Conservation (phyloP, 2,888 invertebrate species). For the Lacanobia wlatinum region DNA sequence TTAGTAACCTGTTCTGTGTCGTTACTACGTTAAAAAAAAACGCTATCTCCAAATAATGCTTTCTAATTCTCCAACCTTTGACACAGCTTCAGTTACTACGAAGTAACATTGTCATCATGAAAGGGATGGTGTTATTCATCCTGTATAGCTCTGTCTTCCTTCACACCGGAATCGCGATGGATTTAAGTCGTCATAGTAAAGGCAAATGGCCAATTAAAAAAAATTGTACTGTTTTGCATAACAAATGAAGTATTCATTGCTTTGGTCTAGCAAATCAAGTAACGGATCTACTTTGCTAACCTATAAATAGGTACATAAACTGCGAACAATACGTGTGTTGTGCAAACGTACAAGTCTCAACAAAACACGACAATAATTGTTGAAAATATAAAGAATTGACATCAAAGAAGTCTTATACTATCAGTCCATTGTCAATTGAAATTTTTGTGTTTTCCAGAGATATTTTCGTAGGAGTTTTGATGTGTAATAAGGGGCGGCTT, state of each 20-base stretch:
- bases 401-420: constrained; percentile 63
- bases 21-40: too few species aligned
- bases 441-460: constrained; percentile 67
- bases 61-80: constrained; percentile 52
- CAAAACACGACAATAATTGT: constrained; percentile 57
- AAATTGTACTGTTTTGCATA: background rate
- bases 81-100: constrained; percentile 31
- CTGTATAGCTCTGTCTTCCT: background rate
- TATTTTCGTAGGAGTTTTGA: constrained; percentile 70
- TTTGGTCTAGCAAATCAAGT: background rate
- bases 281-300: too few species aligned
- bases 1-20: background rate
- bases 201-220: background rate
- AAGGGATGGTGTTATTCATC: background rate
- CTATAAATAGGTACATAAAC: background rate
- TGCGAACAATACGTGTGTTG: background rate
- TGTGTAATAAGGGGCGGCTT: constrained; percentile 72
- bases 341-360: constrained; percentile 36
- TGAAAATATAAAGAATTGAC: constrained; percentile 62
- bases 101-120: background rate
- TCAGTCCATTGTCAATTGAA: constrained; percentile 68
- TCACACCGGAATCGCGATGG: background rate
- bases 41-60: constrained; percentile 12
- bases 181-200: background rate
- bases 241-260: background rate